A percentile compares a stretch with the other conserved stretches of the same genome.
Evolutionary conservation across 1,140 invertebrate species (phyloP).

Genomic region (Calephelis nemesis): DNA sequence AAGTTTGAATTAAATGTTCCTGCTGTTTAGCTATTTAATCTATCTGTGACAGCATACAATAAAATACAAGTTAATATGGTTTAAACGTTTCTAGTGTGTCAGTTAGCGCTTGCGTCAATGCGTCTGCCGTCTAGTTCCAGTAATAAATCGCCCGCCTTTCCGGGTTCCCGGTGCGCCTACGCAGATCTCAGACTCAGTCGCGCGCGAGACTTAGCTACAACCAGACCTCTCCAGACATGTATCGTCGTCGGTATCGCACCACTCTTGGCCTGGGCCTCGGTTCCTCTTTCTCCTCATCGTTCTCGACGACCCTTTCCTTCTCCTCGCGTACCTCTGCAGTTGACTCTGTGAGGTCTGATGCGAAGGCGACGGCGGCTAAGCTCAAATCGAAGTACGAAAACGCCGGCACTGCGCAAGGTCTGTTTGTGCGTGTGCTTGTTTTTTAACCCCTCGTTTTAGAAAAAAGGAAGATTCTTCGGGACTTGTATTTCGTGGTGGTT

Average conservation of each 20-base stretch:
- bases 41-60: background rate
- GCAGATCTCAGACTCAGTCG: slow-evolving; percentile 50
- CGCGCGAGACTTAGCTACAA: slow-evolving; percentile 30
- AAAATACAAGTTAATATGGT: slow-evolving; percentile 7
- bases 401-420: slow-evolving; percentile 70
- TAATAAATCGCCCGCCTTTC: slow-evolving; percentile 65
- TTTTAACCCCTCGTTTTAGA: background rate
- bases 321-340: slow-evolving; percentile 46
- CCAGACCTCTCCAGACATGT: slow-evolving; percentile 46
- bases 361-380: slow-evolving; percentile 67
- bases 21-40: too few species aligned
- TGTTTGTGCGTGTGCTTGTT: slow-evolving; percentile 29
- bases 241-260: slow-evolving; percentile 68
- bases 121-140: slow-evolving; percentile 56
- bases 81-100: slow-evolving; percentile 12
- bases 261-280: slow-evolving; percentile 65
- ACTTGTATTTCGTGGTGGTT: too few species aligned
- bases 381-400: slow-evolving; percentile 73
- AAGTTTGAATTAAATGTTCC: too few species aligned
- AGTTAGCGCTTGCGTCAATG: slow-evolving; percentile 36
- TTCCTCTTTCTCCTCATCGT: slow-evolving; percentile 61
- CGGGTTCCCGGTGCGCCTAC: slow-evolving; percentile 57
- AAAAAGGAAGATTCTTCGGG: background rate
- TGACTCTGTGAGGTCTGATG: slow-evolving; percentile 67
- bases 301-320: slow-evolving; percentile 67